Base-by-base conservation (phyloP, 2,797 vertebrate genomes). In the Ispidina lecontei region DNA sequence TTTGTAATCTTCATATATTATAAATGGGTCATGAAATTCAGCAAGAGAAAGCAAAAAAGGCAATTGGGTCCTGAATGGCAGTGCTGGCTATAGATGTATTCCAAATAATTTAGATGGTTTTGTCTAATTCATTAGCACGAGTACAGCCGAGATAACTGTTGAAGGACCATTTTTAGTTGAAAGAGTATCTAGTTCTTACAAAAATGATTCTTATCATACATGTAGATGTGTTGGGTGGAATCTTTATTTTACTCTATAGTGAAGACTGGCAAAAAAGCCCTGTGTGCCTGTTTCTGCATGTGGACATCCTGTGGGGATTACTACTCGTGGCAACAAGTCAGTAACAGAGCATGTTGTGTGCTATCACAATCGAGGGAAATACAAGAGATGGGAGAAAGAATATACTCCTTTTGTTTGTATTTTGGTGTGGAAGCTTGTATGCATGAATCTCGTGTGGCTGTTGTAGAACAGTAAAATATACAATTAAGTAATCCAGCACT, bases 1-100 rank as follows among this genome's bases (percentile, higher is more conserved):
- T 93, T 72, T 93, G 58, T 80, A 87, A 95, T 89, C 78, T 87
- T 85, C 72, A 78, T 82, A 17, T 89, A 84, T 77, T 92, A 91
- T 87, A 84, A 94, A 90, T 73, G 81, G 76, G 59, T 93, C 62
- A 52, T 91, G 92, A 89, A 92, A 92, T 80, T 71, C 80, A 44
- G 55, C 18, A 55, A 91, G 60, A 82, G 64, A 87, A 90, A 95
- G 74, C 65, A 62, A 55, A 49, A 77, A 79, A 82, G n/a, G 37
- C 73, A 89, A 51, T 92, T 44, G 75, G 79, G 44, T 25, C 71
- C 39, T 77, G 68, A 26, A 51, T 87, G 62, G 58, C 43, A 87
- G 43, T 35, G 58, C 44, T 49, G n/a, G 39, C 46, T 93, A 15
- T 28, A 64, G 37, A 69, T 20, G 23, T 77, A 89, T 69, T 69